A percentile compares a stretch with the other conserved stretches of the same genome.
These are phyloP conservation scores for Rotaria sp. DNA, from an alignment of 2,888 invertebrate species.

Conservation along the genomic window DNA sequence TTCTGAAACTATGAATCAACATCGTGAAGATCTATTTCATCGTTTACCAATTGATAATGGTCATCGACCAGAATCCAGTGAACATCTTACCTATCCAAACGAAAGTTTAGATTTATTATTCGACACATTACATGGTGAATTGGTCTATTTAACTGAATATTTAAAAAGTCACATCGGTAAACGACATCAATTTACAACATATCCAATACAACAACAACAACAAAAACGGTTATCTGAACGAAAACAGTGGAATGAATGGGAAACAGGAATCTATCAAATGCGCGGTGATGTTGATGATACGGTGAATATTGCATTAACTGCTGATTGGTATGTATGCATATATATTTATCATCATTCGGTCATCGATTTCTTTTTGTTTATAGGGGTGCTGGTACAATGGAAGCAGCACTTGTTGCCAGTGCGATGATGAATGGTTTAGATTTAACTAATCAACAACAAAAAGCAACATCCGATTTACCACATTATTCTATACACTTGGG, in stretches of 20 bases:
- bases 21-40: neutral
- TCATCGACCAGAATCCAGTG: neutral
- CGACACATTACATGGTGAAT: slow-evolving; percentile 1
- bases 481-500: neutral
- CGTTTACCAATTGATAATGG: neutral
- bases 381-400: neutral
- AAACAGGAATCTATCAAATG: neutral
- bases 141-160: neutral
- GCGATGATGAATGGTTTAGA: slow-evolving; percentile 3
- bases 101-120: neutral
- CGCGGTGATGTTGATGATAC: neutral
- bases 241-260: slow-evolving; percentile 16
- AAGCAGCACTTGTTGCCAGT: neutral
- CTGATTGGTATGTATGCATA: neutral
- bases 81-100: neutral
- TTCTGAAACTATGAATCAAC: neutral
- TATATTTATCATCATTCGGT: neutral
- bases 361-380: neutral
- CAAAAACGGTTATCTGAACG: neutral
- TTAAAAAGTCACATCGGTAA: neutral
- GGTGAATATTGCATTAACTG: neutral
- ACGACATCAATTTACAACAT: neutral
- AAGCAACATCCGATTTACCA: neutral
- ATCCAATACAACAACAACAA: neutral
- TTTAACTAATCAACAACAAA: neutral